A percentile compares a stretch with the other conserved stretches of the same genome.
phyloP scores from a whole-genome alignment of 2,797 vertebrate species.

The Botia almorhae region DNA sequence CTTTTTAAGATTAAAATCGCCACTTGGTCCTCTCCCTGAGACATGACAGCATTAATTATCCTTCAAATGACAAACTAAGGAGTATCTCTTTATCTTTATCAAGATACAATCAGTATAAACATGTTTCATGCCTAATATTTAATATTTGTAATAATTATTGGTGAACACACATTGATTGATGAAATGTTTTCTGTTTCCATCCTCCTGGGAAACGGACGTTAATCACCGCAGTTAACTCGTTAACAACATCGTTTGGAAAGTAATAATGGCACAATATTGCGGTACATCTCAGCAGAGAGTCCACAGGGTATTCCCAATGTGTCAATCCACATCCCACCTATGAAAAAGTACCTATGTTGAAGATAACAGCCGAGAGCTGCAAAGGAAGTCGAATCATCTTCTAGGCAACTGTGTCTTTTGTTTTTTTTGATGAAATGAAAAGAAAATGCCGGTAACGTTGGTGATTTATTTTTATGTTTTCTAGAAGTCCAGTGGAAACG shows the following conservation, averaged over 20 bases:
- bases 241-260: background rate
- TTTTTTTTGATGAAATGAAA: too few species aligned
- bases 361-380: background rate
- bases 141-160: background rate
- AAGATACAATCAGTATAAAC: background rate
- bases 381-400: slow-evolving; percentile 20
- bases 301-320: slow-evolving; percentile 38
- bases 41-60: background rate
- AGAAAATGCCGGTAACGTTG: background rate
- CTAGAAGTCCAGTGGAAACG: too few species aligned
- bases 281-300: slow-evolving; percentile 22
- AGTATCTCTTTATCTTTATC: background rate
- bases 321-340: slow-evolving; percentile 42
- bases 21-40: background rate
- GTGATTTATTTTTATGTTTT: background rate
- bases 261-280: slow-evolving; percentile 27
- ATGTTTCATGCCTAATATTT: background rate
- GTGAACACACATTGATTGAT: background rate
- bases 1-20: slow-evolving; percentile 3
- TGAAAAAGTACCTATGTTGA: slow-evolving; percentile 41
- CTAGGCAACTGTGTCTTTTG: background rate
- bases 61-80: background rate
- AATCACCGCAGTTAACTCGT: background rate
- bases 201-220: background rate
- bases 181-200: background rate